A percentile compares a stretch with the other conserved stretches of the same genome.
Conservation (phyloP, 2,113 vertebrate genomes). For the Cynocephalus volans region DNA sequence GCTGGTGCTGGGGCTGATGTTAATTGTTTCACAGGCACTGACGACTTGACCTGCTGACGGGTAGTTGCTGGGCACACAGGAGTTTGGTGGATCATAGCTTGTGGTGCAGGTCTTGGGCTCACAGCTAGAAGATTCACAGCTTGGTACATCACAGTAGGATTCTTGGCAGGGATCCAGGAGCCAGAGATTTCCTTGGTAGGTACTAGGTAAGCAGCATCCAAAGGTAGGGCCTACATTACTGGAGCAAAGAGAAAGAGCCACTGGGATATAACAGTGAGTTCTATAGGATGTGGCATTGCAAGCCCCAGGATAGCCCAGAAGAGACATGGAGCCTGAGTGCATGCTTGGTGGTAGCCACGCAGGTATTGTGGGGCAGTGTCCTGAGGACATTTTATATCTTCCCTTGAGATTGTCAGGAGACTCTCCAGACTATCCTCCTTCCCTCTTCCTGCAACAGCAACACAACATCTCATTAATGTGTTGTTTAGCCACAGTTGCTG, state of each 20-base stretch:
- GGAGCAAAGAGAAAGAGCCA: conserved; percentile 16
- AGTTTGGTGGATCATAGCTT: background rate
- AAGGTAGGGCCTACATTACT: conserved; percentile 14
- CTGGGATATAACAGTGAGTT: conserved; percentile 54
- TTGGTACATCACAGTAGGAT: background rate
- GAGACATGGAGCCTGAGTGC: background rate
- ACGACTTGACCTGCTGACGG: background rate
- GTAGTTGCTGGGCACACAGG: background rate
- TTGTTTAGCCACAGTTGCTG: conserved; percentile 16
- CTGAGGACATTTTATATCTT: conserved; percentile 62
- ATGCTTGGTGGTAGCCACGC: background rate
- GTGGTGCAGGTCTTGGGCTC: conserved; percentile 8
- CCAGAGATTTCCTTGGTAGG: conserved; percentile 77
- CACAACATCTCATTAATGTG: conserved; percentile 38
- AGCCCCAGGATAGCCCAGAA: background rate
- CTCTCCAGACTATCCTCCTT: conserved; percentile 52
- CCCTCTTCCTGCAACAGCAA: background rate
- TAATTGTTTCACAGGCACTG: background rate
- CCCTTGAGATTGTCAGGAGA: background rate
- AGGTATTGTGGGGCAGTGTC: background rate
- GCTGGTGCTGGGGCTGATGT: background rate
- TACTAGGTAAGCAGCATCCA: conserved; percentile 72
- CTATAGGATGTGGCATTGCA: background rate
- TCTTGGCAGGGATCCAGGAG: conserved; percentile 66
- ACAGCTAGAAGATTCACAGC: background rate